A percentile compares a stretch with the other conserved stretches of the same genome.
Evolutionary conservation across 2,797 vertebrate genomes (phyloP).

Genomic region (Phataginus tricuspis): DNA sequence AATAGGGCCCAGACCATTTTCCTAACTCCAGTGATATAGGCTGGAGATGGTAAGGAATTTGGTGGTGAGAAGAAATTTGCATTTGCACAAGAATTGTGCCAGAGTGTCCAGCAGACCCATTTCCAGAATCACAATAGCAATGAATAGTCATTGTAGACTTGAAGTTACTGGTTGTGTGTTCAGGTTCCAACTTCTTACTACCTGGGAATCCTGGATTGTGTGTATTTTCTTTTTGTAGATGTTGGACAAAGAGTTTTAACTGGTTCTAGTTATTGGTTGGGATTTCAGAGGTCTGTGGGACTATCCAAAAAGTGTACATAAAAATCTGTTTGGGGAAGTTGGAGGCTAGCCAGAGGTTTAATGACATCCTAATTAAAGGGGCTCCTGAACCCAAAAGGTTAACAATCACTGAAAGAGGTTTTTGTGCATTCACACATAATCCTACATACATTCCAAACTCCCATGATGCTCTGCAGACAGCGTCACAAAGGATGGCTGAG

Average conservation of each 20-base stretch:
- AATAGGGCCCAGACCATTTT: not conserved
- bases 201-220: not conserved
- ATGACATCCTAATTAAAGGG: not conserved
- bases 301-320: not conserved
- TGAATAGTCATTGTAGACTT: not conserved
- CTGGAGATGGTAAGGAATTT: not conserved
- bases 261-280: not conserved
- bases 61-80: not conserved
- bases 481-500: not conserved
- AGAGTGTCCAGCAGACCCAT: not conserved
- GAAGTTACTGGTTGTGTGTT: not conserved
- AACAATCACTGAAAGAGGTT: not conserved
- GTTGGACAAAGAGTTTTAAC: not conserved
- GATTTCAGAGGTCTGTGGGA: not conserved
- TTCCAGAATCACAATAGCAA: not conserved
- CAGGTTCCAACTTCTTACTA: not conserved
- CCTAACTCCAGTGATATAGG: not conserved
- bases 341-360: constrained; percentile 37
- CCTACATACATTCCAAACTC: not conserved
- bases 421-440: not conserved
- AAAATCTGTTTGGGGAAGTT: not conserved
- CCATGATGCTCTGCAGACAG: not conserved
- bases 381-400: not conserved
- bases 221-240: not conserved
- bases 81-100: not conserved